Percentiles rank a stretch among this genome's conserved stretches.
Conservation (phyloP, 2,797 vertebrate species). For the Trachops cirrhosus region DNA sequence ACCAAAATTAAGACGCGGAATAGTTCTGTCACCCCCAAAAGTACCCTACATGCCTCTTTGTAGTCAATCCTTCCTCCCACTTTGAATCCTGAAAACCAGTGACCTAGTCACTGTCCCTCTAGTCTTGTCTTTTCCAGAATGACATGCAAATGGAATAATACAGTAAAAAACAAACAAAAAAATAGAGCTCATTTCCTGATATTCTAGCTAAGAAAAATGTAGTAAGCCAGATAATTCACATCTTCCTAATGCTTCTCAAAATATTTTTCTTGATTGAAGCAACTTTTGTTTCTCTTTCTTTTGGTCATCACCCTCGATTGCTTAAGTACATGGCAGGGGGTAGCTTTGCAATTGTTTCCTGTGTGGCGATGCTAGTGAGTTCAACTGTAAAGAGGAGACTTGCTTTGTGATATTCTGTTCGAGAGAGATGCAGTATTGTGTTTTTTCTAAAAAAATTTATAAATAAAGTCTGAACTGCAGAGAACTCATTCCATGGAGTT, state of each 20-base stretch:
- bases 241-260: not conserved
- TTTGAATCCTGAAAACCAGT: not conserved
- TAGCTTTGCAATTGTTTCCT: not conserved
- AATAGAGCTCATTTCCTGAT: not conserved
- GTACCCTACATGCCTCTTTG: not conserved
- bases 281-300: slow-evolving; percentile 15
- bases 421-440: not conserved
- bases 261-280: slow-evolving; percentile 6
- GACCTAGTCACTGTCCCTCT: not conserved
- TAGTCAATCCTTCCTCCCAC: not conserved
- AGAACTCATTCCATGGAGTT: not conserved
- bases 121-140: slow-evolving; percentile 16
- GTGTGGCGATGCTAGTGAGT: not conserved
- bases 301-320: not conserved
- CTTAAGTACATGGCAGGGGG: not conserved
- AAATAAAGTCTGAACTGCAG: slow-evolving; percentile 2
- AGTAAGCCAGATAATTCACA: not conserved
- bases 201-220: slow-evolving; percentile 21
- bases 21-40: not conserved
- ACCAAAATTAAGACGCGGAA: not conserved
- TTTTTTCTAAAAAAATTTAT: slow-evolving; percentile 11
- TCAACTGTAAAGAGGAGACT: not conserved
- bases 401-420: not conserved
- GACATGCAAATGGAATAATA: not conserved
- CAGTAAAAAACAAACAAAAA: not conserved